These are phyloP conservation scores for Danio tinwini DNA, from an alignment of 2,797 vertebrate genomes.

Conservation along the genomic window DNA sequence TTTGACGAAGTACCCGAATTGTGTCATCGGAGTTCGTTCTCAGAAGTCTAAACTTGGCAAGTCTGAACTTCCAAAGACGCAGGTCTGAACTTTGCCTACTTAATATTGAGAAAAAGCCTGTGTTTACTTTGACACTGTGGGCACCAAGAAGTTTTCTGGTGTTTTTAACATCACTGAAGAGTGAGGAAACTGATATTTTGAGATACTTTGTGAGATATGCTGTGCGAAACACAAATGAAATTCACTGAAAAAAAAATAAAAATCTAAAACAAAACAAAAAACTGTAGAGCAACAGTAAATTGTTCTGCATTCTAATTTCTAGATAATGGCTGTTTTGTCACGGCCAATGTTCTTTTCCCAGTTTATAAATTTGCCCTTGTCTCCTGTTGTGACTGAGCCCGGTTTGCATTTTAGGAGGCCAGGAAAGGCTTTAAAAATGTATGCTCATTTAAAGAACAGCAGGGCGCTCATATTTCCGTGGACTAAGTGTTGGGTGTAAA, in stretches of 20 bases:
- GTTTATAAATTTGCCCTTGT: constrained; percentile 10
- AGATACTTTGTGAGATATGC: not conserved
- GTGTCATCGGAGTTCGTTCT: no score
- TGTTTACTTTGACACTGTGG: not conserved
- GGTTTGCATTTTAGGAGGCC: not conserved
- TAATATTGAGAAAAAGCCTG: no score
- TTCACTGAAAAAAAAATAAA: no score
- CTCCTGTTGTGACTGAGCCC: not conserved
- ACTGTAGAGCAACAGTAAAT: not conserved
- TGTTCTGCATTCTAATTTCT: not conserved
- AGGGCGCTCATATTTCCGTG: not conserved
- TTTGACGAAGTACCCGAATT: no score
- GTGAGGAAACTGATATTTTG: not conserved
- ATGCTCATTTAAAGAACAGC: not conserved
- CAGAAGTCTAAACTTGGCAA: no score
- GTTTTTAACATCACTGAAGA: not conserved
- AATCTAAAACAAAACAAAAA: no score
- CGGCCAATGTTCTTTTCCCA: not conserved
- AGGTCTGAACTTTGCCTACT: no score
- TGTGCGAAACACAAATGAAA: no score
- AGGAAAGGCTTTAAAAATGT: not conserved
- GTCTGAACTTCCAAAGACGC: no score
- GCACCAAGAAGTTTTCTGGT: no score
- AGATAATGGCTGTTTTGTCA: not conserved
- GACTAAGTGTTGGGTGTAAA: constrained; percentile 11